A percentile compares a stretch with the other conserved stretches of the same genome.
Conservation (phyloP, 2,797 vertebrate genomes). For the Ptychadena robeensis region DNA sequence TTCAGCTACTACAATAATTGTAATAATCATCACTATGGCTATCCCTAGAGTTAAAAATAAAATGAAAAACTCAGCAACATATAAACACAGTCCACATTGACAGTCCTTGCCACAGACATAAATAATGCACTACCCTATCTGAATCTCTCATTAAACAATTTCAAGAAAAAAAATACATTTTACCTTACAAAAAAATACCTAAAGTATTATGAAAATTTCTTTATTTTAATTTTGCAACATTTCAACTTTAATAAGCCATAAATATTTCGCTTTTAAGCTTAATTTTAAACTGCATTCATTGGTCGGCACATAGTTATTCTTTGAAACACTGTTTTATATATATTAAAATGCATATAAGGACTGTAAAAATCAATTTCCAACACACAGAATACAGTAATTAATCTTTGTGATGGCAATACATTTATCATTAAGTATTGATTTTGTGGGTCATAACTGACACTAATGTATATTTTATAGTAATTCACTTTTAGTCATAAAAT, state of each 20-base stretch:
- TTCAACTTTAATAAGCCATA: not conserved
- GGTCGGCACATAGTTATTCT: not conserved
- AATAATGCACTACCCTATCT: not conserved
- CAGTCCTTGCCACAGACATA: not conserved
- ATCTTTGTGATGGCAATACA: slow-evolving; percentile 14
- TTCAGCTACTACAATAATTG: not conserved
- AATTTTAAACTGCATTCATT: not conserved
- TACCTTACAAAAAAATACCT: not conserved
- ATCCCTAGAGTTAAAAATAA: not conserved
- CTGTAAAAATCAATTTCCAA: slow-evolving; percentile 10
- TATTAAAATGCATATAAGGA: slow-evolving; percentile 17
- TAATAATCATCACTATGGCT: not conserved
- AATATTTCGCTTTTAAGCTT: not conserved
- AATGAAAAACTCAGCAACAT: not conserved
- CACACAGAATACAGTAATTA: slow-evolving; percentile 20
- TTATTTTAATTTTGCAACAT: not conserved
- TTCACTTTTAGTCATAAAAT: not conserved
- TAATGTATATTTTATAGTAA: slow-evolving; percentile 8
- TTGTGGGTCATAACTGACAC: not conserved
- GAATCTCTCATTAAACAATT: not conserved
- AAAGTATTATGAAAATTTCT: not conserved
- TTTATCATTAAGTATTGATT: slow-evolving; percentile 11
- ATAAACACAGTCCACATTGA: not conserved
- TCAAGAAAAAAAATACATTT: not conserved
- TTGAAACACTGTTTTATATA: slow-evolving; percentile 6